Conservation (phyloP, 1,140 invertebrate genomes). For the Meloidogyne hapla region DNA sequence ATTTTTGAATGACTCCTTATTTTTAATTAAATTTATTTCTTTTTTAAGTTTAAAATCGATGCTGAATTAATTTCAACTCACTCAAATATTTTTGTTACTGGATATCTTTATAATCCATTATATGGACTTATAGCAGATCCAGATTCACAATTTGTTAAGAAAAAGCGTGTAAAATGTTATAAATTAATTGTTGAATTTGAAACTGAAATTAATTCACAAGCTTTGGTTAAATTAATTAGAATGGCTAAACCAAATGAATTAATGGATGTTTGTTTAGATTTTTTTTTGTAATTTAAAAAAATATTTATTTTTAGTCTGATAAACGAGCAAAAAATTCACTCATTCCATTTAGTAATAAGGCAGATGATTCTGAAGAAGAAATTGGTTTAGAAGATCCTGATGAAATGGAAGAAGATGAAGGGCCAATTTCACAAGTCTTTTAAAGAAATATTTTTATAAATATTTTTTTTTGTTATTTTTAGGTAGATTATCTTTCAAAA, state of each 20-base stretch:
- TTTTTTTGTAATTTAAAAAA: background rate
- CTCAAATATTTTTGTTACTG: slow-evolving; percentile 5
- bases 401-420: slow-evolving; percentile 8
- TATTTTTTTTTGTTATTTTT: background rate
- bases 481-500: slow-evolving; percentile 24
- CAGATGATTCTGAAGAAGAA: slow-evolving; percentile 4
- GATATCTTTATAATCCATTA: slow-evolving; percentile 7
- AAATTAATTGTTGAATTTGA: slow-evolving; percentile 20
- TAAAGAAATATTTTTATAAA: background rate
- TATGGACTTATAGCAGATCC: slow-evolving; percentile 8
- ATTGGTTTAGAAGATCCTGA: slow-evolving; percentile 11
- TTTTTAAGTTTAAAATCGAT: slow-evolving; percentile 23
- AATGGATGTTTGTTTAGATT: background rate
- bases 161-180: slow-evolving; percentile 22
- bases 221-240: slow-evolving; percentile 20
- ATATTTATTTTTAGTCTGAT: background rate
- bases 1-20: background rate
- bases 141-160: background rate
- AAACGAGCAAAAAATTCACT: background rate
- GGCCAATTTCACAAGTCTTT: slow-evolving; percentile 11
- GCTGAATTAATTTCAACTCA: slow-evolving; percentile 8
- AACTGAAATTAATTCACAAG: background rate
- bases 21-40: background rate
- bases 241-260: slow-evolving; percentile 14
- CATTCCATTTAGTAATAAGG: background rate